phyloP scores from a whole-genome alignment of 2,113 vertebrate species.

The Morone saxatilis region DNA sequence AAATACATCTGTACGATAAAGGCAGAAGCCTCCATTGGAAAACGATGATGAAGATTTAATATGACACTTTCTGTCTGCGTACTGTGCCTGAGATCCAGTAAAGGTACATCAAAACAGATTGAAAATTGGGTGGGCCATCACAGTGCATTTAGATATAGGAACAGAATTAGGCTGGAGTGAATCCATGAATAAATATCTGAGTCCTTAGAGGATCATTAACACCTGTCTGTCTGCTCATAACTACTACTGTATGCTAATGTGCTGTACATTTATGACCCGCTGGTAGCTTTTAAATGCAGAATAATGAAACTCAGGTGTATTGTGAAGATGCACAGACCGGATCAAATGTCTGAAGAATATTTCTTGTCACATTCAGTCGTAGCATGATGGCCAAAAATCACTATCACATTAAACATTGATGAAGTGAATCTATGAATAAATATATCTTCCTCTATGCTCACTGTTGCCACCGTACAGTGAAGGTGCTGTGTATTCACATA shows the following conservation, averaged over 20 bases:
- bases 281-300: conserved; percentile 63
- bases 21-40: neutral
- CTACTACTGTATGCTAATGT: conserved; percentile 73
- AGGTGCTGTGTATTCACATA: conserved; percentile 5
- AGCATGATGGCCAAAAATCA: conserved; percentile 40
- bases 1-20: conserved; percentile 40
- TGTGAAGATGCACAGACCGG: conserved; percentile 35
- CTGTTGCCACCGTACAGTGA: conserved; percentile 8
- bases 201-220: conserved; percentile 77
- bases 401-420: conserved; percentile 68
- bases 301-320: conserved; percentile 67
- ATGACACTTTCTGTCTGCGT: conserved; percentile 60
- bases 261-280: conserved; percentile 57
- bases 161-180: conserved; percentile 66
- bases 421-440: conserved; percentile 71
- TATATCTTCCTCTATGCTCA: conserved; percentile 32
- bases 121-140: conserved; percentile 54
- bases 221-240: conserved; percentile 68
- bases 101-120: conserved; percentile 56
- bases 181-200: conserved; percentile 76
- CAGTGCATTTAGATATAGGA: conserved; percentile 51
- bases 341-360: conserved; percentile 65
- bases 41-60: conserved; percentile 65
- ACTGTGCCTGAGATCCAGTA: conserved; percentile 29
- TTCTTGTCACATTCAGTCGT: conserved; percentile 52